Evolutionary conservation across 2,888 invertebrate species (phyloP).

Genomic region (Cheilosia vulpina): DNA sequence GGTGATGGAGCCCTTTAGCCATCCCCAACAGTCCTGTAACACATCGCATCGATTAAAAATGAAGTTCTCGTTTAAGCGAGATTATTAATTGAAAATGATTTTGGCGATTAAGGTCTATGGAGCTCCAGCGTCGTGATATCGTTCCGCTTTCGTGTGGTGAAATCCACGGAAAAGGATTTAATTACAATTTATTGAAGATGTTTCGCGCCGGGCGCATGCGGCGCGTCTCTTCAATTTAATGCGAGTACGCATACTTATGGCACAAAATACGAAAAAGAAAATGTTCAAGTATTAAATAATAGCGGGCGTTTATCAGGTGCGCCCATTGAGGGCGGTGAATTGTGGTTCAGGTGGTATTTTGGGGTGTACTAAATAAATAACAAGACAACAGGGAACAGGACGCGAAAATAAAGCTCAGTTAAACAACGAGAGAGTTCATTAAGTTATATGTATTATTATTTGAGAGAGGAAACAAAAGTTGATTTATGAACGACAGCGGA

Average conservation of each 20-base stretch:
- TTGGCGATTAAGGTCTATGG: constrained; percentile 64
- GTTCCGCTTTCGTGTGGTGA: constrained; percentile 62
- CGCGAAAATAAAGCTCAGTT: constrained; percentile 27
- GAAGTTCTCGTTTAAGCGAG: constrained; percentile 59
- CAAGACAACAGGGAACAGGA: constrained; percentile 68
- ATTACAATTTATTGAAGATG: constrained; percentile 74
- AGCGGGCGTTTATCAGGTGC: constrained; percentile 69
- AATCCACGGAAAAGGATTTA: constrained; percentile 68
- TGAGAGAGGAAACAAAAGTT: constrained; percentile 27
- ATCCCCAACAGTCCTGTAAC: not conserved
- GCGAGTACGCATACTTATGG: constrained; percentile 28
- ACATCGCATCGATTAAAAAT: constrained; percentile 46
- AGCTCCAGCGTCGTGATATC: constrained; percentile 21
- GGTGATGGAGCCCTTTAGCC: constrained; percentile 37
- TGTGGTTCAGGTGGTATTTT: constrained; percentile 58
- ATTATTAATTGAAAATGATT: constrained; percentile 70
- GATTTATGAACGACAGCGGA: constrained; percentile 49
- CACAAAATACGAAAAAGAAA: constrained; percentile 45
- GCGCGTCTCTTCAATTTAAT: constrained; percentile 29
- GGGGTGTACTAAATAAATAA: constrained; percentile 72
- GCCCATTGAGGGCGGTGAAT: constrained; percentile 69
- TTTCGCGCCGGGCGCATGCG: constrained; percentile 55
- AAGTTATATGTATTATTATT: constrained; percentile 31
- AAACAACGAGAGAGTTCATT: constrained; percentile 18
- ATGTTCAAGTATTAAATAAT: constrained; percentile 67